Evolutionary conservation across 2,888 invertebrate species (phyloP).

Genomic region (Pocota personata): DNA sequence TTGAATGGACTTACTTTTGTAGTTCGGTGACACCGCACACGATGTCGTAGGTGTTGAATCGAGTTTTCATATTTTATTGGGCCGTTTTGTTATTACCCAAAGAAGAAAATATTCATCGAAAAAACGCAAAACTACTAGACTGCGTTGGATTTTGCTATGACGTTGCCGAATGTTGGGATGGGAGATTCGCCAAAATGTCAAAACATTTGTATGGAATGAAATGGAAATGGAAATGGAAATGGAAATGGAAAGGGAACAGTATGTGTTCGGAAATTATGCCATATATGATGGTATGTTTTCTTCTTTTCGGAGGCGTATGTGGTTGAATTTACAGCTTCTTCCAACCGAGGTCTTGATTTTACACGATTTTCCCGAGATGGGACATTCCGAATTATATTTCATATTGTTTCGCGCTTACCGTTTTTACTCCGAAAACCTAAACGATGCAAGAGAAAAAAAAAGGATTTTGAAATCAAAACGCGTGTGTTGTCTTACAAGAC

Average conservation of each 20-base stretch:
- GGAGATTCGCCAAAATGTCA: not conserved
- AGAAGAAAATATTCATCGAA: not conserved
- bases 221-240: too few relatives aligned
- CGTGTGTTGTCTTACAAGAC: too few relatives aligned
- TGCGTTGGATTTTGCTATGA: slow-evolving; percentile 5
- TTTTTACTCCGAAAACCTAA: too few relatives aligned
- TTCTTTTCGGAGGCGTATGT: too few relatives aligned
- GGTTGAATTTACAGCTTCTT: too few relatives aligned
- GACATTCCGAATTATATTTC: too few relatives aligned
- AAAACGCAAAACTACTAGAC: not conserved
- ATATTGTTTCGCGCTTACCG: too few relatives aligned
- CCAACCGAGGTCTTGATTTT: too few relatives aligned
- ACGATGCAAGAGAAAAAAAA: too few relatives aligned
- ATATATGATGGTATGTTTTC: not conserved
- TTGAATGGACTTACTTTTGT: slow-evolving; percentile 86
- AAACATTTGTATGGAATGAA: not conserved
- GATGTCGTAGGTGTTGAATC: slow-evolving; percentile 97
- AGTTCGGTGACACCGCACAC: slow-evolving; percentile 94
- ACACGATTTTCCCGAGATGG: too few relatives aligned
- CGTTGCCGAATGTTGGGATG: slow-evolving; percentile 10
- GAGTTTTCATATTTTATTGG: slow-evolving; percentile 90
- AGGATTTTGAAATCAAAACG: too few relatives aligned
- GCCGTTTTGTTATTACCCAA: not conserved
- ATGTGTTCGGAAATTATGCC: not conserved
- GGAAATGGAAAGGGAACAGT: too few relatives aligned